phyloP scores from a whole-genome alignment of 2,797 vertebrate species.

The Pyrrhura leucotis region DNA sequence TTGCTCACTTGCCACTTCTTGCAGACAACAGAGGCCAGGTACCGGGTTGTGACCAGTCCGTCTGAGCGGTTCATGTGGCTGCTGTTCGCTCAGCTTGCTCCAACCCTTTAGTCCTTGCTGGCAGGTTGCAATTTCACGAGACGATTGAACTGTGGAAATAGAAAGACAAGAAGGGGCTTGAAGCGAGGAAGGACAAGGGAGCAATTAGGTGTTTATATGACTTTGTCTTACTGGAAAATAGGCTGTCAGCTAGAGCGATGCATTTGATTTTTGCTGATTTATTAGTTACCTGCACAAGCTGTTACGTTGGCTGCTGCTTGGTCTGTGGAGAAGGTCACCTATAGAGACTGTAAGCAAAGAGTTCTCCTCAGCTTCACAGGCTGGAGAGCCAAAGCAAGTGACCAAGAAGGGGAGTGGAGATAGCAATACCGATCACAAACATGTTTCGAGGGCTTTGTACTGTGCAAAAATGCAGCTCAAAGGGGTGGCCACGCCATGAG shows the following conservation, averaged over 20 bases:
- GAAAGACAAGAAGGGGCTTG: not conserved
- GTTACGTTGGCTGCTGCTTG: not conserved
- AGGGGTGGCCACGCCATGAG: rapidly evolving
- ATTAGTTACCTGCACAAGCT: not conserved
- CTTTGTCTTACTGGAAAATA: not conserved
- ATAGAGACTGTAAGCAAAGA: not conserved
- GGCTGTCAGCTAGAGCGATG: not conserved
- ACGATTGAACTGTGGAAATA: not conserved
- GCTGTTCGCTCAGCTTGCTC: not conserved
- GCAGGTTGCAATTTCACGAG: rapidly evolving
- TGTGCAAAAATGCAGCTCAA: not conserved
- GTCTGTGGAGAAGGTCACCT: not conserved
- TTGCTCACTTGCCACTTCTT: not conserved
- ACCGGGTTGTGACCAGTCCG: not conserved
- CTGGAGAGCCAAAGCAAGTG: rapidly evolving
- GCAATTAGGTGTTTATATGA: not conserved
- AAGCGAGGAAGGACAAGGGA: not conserved
- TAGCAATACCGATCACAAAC: not conserved
- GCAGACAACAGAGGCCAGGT: not conserved
- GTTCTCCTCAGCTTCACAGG: not conserved
- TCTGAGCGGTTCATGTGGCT: conserved; percentile 9
- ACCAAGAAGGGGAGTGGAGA: not conserved
- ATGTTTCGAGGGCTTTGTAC: not conserved
- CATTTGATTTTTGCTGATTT: not conserved
- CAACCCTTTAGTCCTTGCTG: not conserved